Base-by-base conservation (phyloP, 2,797 vertebrate genomes). In the Rousettus madagascariensis region DNA sequence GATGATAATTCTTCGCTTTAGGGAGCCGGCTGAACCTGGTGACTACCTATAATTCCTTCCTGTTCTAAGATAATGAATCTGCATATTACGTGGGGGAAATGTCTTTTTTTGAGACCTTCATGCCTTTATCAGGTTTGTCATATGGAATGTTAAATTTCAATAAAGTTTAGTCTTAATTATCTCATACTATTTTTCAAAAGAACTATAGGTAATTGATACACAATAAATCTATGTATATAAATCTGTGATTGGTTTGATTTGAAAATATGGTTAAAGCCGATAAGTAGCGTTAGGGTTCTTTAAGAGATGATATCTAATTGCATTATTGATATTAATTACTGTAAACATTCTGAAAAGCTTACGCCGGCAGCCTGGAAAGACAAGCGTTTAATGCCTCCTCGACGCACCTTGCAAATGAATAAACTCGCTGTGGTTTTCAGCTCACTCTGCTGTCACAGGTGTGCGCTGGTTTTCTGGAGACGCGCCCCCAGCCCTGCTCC, bases 191-290 rank as follows among this genome's bases (percentile, higher is more conserved):
- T 87, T 96, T 75, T 82, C 49, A 55, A 46, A 83, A 28, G 22
- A 74, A 51, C n/a, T 72, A 3, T 30, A 53, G 57, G 15, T 75
- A 33, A 79, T 68, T 36, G 83, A 9, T 75, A 51, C 3, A 36
- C 26, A 59, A 20, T 66, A 0, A 63, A 4, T 75, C 8, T 57
- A 6, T 20, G 1, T 69, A 17, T 63, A 5, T 79, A 69, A 15
- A n/a, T 30, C 63, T 22, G 0, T 36, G 16, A 46, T 38, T 65
- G 12, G 24, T 74, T 72, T 83, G 20, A 8, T 28, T 65, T 41
- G 53, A 88, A 85, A 51, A 16, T 63, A 20, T 28, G 68, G 80
- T 75, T 41, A 72, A 85, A 91, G 51, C n/a, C 72, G 36, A 46
- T 22, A 28, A 55, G 28, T 69, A 15, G 24, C 1, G 5, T 13